Percentiles rank a stretch among this genome's conserved stretches.
Evolutionary conservation across 2,888 invertebrate species (phyloP).

Genomic region (Itoplectis maculator): DNA sequence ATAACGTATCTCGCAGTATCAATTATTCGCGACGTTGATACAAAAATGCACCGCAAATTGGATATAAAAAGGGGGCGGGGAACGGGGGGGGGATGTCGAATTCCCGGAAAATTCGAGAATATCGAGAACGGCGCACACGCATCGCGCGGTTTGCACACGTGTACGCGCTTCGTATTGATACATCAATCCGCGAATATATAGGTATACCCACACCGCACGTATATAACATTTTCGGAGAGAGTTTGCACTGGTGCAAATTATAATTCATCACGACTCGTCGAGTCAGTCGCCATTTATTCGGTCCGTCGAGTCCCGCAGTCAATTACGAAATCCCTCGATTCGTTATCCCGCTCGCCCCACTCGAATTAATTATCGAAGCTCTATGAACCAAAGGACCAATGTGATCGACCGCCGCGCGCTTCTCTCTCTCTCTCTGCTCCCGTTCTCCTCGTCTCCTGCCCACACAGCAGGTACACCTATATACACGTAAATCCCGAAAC

Average conservation of each 20-base stretch:
- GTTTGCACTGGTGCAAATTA: conserved; percentile 62
- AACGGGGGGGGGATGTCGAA: neutral
- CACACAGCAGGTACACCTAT: neutral
- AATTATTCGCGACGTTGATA: neutral
- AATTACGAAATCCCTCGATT: conserved; percentile 64
- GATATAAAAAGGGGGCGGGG: neutral
- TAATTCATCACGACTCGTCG: conserved; percentile 64
- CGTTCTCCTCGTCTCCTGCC: neutral
- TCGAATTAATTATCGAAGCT: conserved; percentile 67
- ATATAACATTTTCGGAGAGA: conserved; percentile 37
- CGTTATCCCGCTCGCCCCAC: conserved; percentile 52
- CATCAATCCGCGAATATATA: conserved; percentile 6
- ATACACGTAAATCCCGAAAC: neutral
- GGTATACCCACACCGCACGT: too few species aligned
- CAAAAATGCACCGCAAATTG: conserved; percentile 1
- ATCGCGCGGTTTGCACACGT: neutral
- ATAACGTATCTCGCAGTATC: neutral
- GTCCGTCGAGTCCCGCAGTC: conserved; percentile 61
- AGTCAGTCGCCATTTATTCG: conserved; percentile 63
- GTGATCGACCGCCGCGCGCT: conserved; percentile 22
- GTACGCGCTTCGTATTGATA: neutral
- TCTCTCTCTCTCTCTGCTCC: neutral
- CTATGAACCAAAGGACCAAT: conserved; percentile 59
- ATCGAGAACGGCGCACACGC: neutral
- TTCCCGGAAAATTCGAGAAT: neutral